phyloP scores from a whole-genome alignment of 2,797 vertebrate species.

The Podarcis lilfordi region DNA sequence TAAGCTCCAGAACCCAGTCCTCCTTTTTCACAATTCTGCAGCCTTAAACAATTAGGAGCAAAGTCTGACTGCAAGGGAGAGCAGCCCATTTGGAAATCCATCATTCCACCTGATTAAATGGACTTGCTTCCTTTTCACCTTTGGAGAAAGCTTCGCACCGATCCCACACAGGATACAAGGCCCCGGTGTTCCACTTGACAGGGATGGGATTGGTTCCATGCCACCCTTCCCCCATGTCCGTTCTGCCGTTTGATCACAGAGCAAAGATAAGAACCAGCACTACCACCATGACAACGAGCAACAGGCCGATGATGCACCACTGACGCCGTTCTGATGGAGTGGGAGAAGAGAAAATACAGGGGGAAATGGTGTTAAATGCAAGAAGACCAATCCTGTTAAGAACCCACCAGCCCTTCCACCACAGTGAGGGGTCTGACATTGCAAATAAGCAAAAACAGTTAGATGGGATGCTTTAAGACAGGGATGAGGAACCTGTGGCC shows the following conservation, averaged over 20 bases:
- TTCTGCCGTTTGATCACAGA: conserved; percentile 65
- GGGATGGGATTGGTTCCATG: neutral
- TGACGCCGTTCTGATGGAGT: conserved; percentile 80
- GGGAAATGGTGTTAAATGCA: neutral
- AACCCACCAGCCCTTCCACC: neutral
- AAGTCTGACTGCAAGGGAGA: neutral
- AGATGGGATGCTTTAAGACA: neutral
- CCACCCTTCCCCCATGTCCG: neutral
- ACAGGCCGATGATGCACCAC: conserved; percentile 85
- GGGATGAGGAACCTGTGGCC: neutral
- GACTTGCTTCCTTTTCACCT: neutral
- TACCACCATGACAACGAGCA: conserved; percentile 82
- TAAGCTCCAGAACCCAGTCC: neutral
- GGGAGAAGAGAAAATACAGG: neutral
- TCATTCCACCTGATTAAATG: neutral
- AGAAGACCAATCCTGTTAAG: neutral
- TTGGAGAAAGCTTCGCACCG: neutral
- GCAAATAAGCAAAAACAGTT: neutral
- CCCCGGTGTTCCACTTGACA: neutral
- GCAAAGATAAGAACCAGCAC: conserved; percentile 78
- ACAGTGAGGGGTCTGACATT: neutral
- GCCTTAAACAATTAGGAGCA: neutral
- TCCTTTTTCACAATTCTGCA: neutral
- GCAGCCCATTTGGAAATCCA: neutral
- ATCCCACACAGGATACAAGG: neutral